Conservation (phyloP, 2,113 vertebrate genomes). For the Columbina picui region DNA sequence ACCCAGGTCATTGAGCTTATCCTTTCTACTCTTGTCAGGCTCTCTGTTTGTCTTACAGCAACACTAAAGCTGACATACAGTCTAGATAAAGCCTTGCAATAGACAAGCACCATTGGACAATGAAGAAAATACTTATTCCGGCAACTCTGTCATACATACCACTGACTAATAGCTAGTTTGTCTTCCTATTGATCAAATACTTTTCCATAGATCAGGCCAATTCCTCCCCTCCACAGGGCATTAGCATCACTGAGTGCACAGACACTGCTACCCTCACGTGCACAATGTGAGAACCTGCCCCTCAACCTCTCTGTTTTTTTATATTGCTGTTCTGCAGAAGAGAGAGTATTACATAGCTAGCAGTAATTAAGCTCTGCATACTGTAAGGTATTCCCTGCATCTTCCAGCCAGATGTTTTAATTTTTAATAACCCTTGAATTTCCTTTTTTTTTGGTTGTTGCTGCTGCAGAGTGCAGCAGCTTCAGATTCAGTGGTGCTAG, state of each 20-base stretch:
- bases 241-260: not conserved
- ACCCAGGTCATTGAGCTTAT: not conserved
- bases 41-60: not conserved
- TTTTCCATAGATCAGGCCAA: not conserved
- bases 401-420: not conserved
- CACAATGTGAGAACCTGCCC: not conserved
- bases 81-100: not conserved
- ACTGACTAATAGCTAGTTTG: not conserved
- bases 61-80: not conserved
- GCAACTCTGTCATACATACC: not conserved
- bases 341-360: not conserved
- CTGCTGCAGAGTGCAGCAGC: not conserved
- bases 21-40: not conserved
- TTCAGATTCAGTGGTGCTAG: not conserved
- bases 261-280: not conserved
- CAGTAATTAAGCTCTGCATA: not conserved
- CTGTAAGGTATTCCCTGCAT: not conserved
- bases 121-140: not conserved
- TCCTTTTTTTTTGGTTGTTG: not conserved
- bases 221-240: not conserved
- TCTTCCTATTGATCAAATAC: not conserved
- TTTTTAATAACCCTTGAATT: slow-evolving; percentile 1
- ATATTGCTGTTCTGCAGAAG: not conserved
- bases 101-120: not conserved
- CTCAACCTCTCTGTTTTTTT: not conserved